Conservation (phyloP, 30 jellyfish, hydroid and myxozoan genomes). For the Hydra vulgaris region DNA sequence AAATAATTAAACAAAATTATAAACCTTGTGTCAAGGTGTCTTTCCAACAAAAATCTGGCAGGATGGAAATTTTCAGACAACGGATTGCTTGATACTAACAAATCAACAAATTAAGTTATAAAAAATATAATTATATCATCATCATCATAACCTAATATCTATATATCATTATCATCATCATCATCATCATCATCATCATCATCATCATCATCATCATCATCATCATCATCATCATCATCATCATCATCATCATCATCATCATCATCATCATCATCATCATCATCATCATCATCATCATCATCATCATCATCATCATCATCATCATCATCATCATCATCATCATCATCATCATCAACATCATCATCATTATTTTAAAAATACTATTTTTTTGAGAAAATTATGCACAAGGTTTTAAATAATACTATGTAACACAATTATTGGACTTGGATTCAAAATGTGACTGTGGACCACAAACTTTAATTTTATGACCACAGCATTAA, state of each 20-base stretch:
- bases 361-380: too few species aligned
- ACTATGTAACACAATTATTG: too few species aligned
- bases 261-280: not conserved
- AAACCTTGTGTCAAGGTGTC: slow-evolving; percentile 89
- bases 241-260: not conserved
- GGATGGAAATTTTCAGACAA: slow-evolving; percentile 75
- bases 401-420: too few species aligned
- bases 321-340: not conserved
- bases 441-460: too few species aligned
- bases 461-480: too few species aligned
- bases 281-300: not conserved
- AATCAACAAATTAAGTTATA: not conserved
- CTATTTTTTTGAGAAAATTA: too few species aligned
- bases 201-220: not conserved
- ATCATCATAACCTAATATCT: not conserved
- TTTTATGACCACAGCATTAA: too few species aligned
- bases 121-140: too few species aligned
- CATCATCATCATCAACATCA: not conserved
- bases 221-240: not conserved
- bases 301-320: not conserved
- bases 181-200: not conserved
- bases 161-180: not conserved
- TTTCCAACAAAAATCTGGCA: slow-evolving; percentile 77
- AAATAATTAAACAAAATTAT: not conserved
- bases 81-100: slow-evolving; percentile 70